Percentiles rank a stretch among this genome's conserved stretches.
Conservation (phyloP, 2,113 vertebrate genomes). For the Lasiurus cinereus region DNA sequence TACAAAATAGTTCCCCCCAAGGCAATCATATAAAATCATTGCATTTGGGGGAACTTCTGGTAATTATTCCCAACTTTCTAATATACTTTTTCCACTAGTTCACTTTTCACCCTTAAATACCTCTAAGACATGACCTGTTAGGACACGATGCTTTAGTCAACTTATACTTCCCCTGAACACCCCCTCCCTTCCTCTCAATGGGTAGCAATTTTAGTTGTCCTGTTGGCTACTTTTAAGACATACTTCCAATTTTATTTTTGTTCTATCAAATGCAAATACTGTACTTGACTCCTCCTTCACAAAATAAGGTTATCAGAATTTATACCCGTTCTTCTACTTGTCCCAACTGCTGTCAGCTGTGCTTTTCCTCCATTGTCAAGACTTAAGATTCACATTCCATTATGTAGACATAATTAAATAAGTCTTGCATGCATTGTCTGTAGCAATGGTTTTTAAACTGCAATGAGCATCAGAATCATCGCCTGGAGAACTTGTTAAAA, state of each 20-base stretch:
- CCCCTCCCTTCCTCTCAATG: neutral
- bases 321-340: neutral
- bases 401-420: neutral
- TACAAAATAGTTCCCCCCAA: neutral
- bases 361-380: neutral
- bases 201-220: neutral
- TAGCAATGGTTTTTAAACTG: neutral
- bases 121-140: neutral
- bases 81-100: neutral
- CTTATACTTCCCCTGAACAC: neutral
- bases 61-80: conserved; percentile 17
- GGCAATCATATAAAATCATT: neutral
- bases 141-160: neutral
- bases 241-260: neutral
- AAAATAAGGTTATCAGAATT: neutral
- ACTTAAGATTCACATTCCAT: neutral
- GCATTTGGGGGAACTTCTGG: neutral
- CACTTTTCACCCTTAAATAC: neutral
- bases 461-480: neutral
- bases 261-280: neutral
- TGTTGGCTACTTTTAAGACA: neutral
- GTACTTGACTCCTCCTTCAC: neutral
- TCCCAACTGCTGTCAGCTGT: neutral
- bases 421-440: neutral
- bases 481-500: neutral